A percentile compares a stretch with the other conserved stretches of the same genome.
Evolutionary conservation across 2,797 vertebrate genomes (phyloP).

Genomic region (Pantherophis vulpinus): DNA sequence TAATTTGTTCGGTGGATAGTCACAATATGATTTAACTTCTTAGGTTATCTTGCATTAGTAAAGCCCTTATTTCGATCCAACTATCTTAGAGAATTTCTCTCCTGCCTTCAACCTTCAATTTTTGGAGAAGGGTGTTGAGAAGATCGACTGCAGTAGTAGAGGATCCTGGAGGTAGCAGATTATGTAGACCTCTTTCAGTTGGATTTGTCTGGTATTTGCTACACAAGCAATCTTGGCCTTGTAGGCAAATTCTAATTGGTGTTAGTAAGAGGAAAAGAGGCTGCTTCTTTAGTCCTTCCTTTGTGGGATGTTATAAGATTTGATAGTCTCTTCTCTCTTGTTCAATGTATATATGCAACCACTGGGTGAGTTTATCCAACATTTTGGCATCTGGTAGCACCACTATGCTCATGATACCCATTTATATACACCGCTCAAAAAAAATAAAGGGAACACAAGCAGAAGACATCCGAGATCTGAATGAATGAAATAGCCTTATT

Average conservation of each 20-base stretch:
- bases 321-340: neutral
- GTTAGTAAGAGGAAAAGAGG: neutral
- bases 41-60: neutral
- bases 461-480: too few relatives aligned
- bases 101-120: neutral
- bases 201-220: neutral
- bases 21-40: neutral
- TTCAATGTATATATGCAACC: neutral
- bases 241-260: neutral
- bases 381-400: neutral
- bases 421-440: neutral
- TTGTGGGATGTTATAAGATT: neutral
- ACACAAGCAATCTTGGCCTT: neutral
- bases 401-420: neutral
- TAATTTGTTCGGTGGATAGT: neutral
- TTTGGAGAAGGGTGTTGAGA: neutral
- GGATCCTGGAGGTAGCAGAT: neutral
- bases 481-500: too few relatives aligned
- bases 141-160: neutral
- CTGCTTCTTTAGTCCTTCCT: neutral
- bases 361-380: neutral
- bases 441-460: too few relatives aligned
- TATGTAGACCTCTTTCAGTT: neutral
- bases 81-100: neutral
- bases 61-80: neutral